Conservation (phyloP, 1,140 invertebrate species). For the Penaeus japonicus region DNA sequence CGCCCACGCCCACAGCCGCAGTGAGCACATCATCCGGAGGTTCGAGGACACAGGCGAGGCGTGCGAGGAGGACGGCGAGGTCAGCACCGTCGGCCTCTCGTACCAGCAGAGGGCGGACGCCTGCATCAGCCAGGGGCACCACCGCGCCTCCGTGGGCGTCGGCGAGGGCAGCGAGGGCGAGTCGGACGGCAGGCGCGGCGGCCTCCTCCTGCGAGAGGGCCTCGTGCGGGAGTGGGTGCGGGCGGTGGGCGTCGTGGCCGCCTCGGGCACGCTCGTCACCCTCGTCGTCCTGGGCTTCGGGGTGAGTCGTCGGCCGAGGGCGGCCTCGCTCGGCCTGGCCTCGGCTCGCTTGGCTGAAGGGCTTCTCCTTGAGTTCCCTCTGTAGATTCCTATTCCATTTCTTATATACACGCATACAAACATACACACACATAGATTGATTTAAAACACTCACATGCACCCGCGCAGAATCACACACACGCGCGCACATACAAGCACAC, state of each 20-base stretch:
- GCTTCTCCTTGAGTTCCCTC: no score
- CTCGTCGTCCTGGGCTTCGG: conserved; percentile 44
- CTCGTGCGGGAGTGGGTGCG: conserved; percentile 47
- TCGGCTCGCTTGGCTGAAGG: background rate
- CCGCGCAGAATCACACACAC: no score
- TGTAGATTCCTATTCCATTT: no score
- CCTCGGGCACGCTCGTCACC: conserved; percentile 45
- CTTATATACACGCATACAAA: no score
- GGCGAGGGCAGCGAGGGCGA: background rate
- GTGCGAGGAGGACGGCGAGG: conserved; percentile 23
- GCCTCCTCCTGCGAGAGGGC: conserved; percentile 42
- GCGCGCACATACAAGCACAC: no score
- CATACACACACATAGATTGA: no score
- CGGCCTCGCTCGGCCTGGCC: background rate
- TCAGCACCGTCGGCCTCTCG: conserved; percentile 34
- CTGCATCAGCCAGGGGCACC: conserved; percentile 28
- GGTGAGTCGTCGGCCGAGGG: conserved; percentile 7
- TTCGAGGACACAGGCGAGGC: conserved; percentile 31
- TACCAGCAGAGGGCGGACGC: conserved; percentile 45
- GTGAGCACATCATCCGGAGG: conserved; percentile 39
- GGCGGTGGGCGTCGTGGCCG: conserved; percentile 47
- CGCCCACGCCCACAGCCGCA: background rate
- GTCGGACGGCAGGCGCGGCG: conserved; percentile 16
- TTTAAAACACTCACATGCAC: no score
- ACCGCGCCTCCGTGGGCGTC: background rate